Percentiles rank a stretch among this genome's conserved stretches.
These are phyloP conservation scores for Lophochroa leadbeateri DNA, from an alignment of 2,113 vertebrate genomes.

Conservation along the genomic window DNA sequence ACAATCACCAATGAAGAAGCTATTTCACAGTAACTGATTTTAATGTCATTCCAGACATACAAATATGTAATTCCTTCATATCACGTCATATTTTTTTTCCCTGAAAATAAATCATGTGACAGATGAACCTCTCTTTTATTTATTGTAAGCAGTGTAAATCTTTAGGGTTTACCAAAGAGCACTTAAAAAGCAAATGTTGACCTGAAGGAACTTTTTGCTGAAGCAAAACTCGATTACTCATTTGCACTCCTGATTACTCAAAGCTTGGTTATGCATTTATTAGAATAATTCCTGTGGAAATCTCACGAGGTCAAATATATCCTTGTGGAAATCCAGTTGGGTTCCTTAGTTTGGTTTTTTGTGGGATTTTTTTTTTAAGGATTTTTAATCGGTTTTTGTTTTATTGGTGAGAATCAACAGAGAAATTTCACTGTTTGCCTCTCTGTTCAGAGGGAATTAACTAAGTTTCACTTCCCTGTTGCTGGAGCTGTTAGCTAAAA, in stretches of 20 bases:
- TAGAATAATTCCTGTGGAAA: background rate
- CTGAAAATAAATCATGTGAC: background rate
- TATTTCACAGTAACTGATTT: background rate
- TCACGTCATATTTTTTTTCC: background rate
- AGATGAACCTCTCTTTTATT: background rate
- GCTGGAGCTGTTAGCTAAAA: background rate
- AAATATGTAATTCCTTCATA: background rate
- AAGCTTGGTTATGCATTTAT: background rate
- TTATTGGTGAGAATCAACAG: background rate
- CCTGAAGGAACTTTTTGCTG: background rate
- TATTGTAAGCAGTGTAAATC: background rate
- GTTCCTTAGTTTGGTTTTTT: background rate
- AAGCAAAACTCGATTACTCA: background rate
- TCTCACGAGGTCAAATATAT: background rate
- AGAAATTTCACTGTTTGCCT: background rate
- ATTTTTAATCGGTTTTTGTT: background rate
- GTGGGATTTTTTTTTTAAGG: background rate
- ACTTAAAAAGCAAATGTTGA: background rate
- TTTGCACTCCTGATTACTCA: background rate
- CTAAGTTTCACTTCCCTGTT: background rate
- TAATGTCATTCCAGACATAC: background rate
- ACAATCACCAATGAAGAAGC: background rate
- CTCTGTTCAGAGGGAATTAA: background rate
- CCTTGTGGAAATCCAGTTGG: background rate
- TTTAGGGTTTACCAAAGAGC: background rate